Percentiles rank a stretch among this genome's conserved stretches.
These are phyloP conservation scores for Tipula unca DNA, from an alignment of 2,888 invertebrate genomes.

Conservation along the genomic window DNA sequence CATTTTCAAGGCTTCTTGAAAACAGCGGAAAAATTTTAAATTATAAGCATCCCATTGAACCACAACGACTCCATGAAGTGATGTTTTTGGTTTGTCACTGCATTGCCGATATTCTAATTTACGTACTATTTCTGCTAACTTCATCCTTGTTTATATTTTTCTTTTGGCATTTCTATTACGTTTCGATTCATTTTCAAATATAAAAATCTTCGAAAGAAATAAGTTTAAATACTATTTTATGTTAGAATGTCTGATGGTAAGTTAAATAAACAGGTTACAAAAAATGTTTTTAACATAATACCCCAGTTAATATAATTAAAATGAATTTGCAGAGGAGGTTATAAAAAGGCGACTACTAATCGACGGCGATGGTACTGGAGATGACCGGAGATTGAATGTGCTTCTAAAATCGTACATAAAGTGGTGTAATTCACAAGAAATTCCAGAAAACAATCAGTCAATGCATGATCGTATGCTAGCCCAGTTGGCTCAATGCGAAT, in stretches of 20 bases:
- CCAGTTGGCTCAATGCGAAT: slow-evolving; percentile 80
- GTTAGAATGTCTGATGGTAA: slow-evolving; percentile 23
- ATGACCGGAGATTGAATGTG: slow-evolving; percentile 81
- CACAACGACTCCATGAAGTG: too few relatives aligned
- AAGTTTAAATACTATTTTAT: background rate
- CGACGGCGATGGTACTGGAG: slow-evolving; percentile 96
- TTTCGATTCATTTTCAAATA: background rate
- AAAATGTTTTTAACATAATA: slow-evolving; percentile 17
- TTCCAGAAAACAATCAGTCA: slow-evolving; percentile 57
- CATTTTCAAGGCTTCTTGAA: too few relatives aligned
- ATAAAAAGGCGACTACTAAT: slow-evolving; percentile 83
- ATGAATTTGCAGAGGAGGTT: slow-evolving; percentile 69
- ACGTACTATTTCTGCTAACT: too few relatives aligned
- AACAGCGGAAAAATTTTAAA: too few relatives aligned
- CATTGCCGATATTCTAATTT: background rate
- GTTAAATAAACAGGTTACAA: background rate
- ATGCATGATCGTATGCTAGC: slow-evolving; percentile 72
- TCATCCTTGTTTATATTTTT: background rate
- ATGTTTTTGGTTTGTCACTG: too few relatives aligned
- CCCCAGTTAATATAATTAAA: background rate
- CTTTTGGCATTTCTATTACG: background rate
- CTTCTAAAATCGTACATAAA: slow-evolving; percentile 75
- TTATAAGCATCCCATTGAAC: too few relatives aligned
- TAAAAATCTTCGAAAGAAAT: background rate
- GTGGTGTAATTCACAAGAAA: slow-evolving; percentile 65